These are phyloP conservation scores for Parotocinclus haroldoi DNA, from an alignment of 2,797 vertebrate species.

Conservation along the genomic window DNA sequence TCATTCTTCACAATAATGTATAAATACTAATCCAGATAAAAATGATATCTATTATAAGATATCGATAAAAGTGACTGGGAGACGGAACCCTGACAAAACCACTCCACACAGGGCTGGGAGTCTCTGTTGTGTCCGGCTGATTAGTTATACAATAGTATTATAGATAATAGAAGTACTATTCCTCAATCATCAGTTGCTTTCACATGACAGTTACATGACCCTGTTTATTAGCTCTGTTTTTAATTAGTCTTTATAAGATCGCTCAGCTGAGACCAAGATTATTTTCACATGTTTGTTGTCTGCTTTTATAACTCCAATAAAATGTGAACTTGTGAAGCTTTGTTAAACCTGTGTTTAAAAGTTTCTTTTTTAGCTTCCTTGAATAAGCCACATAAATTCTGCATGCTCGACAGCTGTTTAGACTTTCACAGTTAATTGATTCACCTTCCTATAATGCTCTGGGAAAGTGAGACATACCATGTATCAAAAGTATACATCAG, in stretches of 20 bases:
- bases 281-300: constrained; percentile 61
- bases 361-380: constrained; percentile 22
- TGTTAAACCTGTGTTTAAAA: constrained; percentile 44
- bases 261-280: constrained; percentile 52
- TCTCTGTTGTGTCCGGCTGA: not conserved
- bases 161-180: not conserved
- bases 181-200: constrained; percentile 34
- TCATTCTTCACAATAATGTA: too few species aligned
- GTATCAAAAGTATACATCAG: constrained; percentile 37
- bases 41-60: too few species aligned
- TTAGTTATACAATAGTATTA: not conserved
- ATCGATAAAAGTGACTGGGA: too few species aligned
- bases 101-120: too few species aligned
- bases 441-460: constrained; percentile 56
- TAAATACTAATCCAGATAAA: too few species aligned
- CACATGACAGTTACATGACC: constrained; percentile 48
- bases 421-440: constrained; percentile 63
- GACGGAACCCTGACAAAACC: too few species aligned
- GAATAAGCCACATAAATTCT: constrained; percentile 35
- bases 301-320: constrained; percentile 63
- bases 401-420: constrained; percentile 52
- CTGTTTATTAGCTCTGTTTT: constrained; percentile 54
- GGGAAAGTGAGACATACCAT: constrained; percentile 50
- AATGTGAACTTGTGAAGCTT: constrained; percentile 46
- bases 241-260: constrained; percentile 62